A percentile compares a stretch with the other conserved stretches of the same genome.
Evolutionary conservation across 2,888 invertebrate species (phyloP).

Genomic region (Heteromyza rotundicornis): DNA sequence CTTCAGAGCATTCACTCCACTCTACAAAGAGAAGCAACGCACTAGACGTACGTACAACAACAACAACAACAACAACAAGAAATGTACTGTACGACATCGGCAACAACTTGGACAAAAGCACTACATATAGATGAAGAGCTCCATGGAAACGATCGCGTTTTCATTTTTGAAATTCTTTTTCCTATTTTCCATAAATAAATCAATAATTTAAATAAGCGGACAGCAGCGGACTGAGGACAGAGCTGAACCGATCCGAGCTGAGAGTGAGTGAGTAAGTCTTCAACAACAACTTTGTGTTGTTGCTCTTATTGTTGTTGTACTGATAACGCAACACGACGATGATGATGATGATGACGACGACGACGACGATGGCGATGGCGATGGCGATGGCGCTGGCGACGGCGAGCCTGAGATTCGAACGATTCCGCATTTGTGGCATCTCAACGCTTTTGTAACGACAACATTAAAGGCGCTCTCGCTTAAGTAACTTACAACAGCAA

Average conservation of each 20-base stretch:
- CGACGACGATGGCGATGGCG: not conserved
- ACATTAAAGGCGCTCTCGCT: not conserved
- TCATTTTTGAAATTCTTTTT: slow-evolving; percentile 16
- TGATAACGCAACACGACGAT: slow-evolving; percentile 3
- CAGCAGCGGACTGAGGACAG: not conserved
- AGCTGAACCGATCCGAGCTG: not conserved
- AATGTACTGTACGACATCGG: not conserved
- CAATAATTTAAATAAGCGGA: slow-evolving; percentile 21
- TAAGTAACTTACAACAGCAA: slow-evolving; percentile 19
- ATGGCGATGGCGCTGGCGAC: not conserved
- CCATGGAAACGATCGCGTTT: no score
- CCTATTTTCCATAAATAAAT: slow-evolving; percentile 26
- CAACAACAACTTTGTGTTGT: not conserved
- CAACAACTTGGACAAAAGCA: no score
- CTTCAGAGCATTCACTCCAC: slow-evolving; percentile 52
- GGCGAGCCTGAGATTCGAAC: not conserved
- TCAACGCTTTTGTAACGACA: not conserved
- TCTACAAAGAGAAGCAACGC: not conserved
- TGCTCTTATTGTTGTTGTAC: not conserved
- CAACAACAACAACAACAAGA: not conserved
- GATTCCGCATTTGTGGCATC: slow-evolving; percentile 3
- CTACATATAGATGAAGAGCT: no score
- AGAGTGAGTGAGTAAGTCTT: slow-evolving; percentile 11
- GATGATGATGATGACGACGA: not conserved
- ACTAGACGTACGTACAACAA: not conserved